phyloP scores from a whole-genome alignment of 1,140 invertebrate species.

The Panagrolaimus sp. region DNA sequence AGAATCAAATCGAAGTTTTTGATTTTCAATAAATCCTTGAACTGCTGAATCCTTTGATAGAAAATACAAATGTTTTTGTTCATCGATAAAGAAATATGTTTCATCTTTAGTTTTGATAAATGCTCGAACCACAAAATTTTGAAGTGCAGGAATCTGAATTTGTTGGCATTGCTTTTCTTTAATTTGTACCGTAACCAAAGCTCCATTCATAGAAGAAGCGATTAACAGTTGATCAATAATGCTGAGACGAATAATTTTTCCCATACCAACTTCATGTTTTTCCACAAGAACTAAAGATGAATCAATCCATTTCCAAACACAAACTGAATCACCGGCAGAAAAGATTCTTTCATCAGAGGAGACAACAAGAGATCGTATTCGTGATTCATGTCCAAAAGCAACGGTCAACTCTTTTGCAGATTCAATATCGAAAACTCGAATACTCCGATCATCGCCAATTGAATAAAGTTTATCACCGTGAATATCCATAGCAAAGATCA shows the following conservation, averaged over 20 bases:
- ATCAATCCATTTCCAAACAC: neutral
- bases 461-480: neutral
- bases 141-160: neutral
- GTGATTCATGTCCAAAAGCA: neutral
- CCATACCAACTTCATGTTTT: neutral
- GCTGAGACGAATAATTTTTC: neutral
- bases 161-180: neutral
- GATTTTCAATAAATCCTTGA: neutral
- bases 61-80: neutral
- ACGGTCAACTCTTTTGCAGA: neutral
- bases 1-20: neutral
- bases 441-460: neutral
- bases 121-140: neutral
- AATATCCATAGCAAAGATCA: slow-evolving; percentile 1
- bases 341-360: neutral
- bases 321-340: slow-evolving; percentile 6
- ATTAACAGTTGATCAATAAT: neutral
- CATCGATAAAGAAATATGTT: neutral
- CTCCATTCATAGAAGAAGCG: neutral
- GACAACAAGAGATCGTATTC: neutral
- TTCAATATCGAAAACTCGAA: neutral
- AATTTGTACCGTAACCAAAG: neutral
- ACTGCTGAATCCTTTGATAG: neutral
- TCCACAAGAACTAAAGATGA: neutral
- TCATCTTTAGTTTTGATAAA: neutral